Conservation (phyloP, 2,888 invertebrate genomes). For the Diaperis boleti region DNA sequence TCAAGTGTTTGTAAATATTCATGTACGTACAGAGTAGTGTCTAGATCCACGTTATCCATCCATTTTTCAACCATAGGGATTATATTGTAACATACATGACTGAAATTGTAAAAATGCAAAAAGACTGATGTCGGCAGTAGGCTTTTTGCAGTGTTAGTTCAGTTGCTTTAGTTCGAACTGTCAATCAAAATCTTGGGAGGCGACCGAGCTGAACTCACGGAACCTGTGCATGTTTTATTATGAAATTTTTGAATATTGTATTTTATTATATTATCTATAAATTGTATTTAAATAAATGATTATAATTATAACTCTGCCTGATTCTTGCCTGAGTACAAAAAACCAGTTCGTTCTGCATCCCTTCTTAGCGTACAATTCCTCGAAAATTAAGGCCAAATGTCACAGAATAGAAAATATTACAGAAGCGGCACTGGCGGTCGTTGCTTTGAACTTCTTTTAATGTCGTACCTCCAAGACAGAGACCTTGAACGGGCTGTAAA, state of each 20-base stretch:
- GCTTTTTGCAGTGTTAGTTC: constrained; percentile 54
- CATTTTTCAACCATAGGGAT: constrained; percentile 47
- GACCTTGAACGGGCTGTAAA: too few species aligned
- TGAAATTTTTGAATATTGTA: constrained; percentile 53
- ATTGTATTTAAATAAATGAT: constrained; percentile 50
- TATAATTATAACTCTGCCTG: constrained; percentile 14
- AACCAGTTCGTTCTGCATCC: too few species aligned
- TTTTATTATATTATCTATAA: constrained; percentile 54
- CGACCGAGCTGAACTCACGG: constrained; percentile 31
- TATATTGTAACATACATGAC: constrained; percentile 41
- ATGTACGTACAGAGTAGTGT: constrained; percentile 43
- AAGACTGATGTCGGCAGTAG: constrained; percentile 57
- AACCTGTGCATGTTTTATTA: constrained; percentile 48
- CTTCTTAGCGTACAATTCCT: too few species aligned
- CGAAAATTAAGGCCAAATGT: too few species aligned
- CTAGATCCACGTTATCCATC: constrained; percentile 55
- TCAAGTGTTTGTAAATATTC: constrained; percentile 44
- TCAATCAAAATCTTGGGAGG: constrained; percentile 38
- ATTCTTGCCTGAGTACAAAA: too few species aligned
- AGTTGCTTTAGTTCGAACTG: constrained; percentile 39
- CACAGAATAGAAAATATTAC: too few species aligned
- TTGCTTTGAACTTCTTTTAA: too few species aligned
- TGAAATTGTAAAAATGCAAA: constrained; percentile 54
- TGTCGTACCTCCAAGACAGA: too few species aligned
- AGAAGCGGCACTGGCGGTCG: too few species aligned